A percentile compares a stretch with the other conserved stretches of the same genome.
Evolutionary conservation across 2,888 invertebrate genomes (phyloP).

Genomic region (Dicyrtoma fusca): DNA sequence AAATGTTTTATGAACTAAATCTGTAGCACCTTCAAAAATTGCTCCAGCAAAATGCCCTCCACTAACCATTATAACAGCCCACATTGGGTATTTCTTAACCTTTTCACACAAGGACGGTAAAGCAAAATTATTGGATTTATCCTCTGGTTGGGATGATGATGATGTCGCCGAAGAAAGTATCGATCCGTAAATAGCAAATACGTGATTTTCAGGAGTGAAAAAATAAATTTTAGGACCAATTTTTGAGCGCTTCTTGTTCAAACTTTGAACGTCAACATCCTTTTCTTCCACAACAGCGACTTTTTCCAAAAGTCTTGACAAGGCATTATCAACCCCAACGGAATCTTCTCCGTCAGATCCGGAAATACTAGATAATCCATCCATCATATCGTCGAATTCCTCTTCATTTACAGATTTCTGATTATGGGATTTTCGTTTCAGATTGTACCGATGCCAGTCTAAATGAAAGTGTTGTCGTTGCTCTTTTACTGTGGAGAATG

Average conservation of each 20-base stretch:
- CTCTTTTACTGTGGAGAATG: constrained; percentile 58
- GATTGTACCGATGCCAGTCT: constrained; percentile 83
- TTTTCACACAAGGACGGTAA: background rate
- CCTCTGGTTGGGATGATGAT: too few species aligned
- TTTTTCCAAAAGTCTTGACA: constrained; percentile 29
- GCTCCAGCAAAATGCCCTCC: constrained; percentile 83
- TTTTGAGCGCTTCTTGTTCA: constrained; percentile 23
- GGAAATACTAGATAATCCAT: constrained; percentile 70
- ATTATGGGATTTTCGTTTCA: constrained; percentile 72
- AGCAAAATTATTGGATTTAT: constrained; percentile 30
- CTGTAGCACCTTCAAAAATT: constrained; percentile 66
- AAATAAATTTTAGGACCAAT: constrained; percentile 72
- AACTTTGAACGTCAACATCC: background rate
- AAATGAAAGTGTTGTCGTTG: constrained; percentile 78
- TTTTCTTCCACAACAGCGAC: background rate
- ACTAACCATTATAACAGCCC: constrained; percentile 80
- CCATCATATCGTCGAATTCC: constrained; percentile 64
- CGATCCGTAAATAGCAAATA: constrained; percentile 75
- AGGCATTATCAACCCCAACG: constrained; percentile 23
- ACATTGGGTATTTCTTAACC: constrained; percentile 60
- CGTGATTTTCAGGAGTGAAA: constrained; percentile 69
- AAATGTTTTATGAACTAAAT: constrained; percentile 75
- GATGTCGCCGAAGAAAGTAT: constrained; percentile 67
- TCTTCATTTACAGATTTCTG: constrained; percentile 65
- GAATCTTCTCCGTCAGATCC: constrained; percentile 65